Base-by-base conservation (phyloP, 2,888 invertebrate species). In the Lochmaea capreae region DNA sequence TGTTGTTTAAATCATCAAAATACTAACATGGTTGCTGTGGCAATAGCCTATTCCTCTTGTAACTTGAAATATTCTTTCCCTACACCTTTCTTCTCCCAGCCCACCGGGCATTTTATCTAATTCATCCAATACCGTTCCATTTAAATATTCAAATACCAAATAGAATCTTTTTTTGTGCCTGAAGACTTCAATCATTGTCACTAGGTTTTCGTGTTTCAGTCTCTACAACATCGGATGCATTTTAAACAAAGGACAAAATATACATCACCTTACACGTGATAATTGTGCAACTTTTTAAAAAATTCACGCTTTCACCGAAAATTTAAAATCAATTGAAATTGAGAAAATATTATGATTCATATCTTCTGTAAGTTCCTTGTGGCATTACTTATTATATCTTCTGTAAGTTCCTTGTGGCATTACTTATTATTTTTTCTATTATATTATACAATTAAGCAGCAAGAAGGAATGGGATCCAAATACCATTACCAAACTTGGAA, bases 101-200 rank as follows among this genome's bases (percentile, higher is more conserved):
- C 93, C 93, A 16, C 92, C 91, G 0, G 91, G 89, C 63, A 90
- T 88, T 39, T 92, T 91, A 83, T 96, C 95, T 82, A 97, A 87
- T 88, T 95, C 95, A 80, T 96, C 95, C 74, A 96, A 88, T 5
- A 96, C 90, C 0, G 96, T 96, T 83, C 95, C 94, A 86, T 95
- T 95, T 81, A 96, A 88, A 87, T 93, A 96, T 86, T 97, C 96
- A 85, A 96, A 96, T 10, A 97, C 96, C 43, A 97, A 88, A 87
- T 95, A 96, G 85, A 95, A 94, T 67, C 96, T 90, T 81, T 94
- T 93, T 86, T 94, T 92, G 72, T 94, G 91, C 14, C 95, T 91
- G 86, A 97, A 96, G 78, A 96, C 96, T 87, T 96, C 96, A 77
- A 96, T 92, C 89, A 97, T 91, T 84, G 94, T 94, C 68, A 97